A percentile compares a stretch with the other conserved stretches of the same genome.
Evolutionary conservation across 92 coral and sea anemone genomes (phyloP).

Genomic region (Palythoa grandiflora): DNA sequence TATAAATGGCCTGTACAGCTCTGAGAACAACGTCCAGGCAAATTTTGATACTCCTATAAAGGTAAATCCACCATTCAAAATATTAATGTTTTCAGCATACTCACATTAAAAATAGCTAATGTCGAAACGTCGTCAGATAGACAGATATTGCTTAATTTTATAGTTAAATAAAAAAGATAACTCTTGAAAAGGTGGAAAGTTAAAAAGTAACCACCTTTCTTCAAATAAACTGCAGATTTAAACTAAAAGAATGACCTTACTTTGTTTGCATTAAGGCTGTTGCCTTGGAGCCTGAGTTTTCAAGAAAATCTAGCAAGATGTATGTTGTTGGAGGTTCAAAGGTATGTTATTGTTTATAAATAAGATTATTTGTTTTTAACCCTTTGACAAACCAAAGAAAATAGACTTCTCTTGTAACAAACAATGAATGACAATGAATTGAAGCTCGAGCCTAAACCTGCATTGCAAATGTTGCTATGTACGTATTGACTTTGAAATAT

Average conservation of each 20-base stretch:
- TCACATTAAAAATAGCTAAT: no score
- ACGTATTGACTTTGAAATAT: no score
- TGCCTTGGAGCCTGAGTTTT: constrained; percentile 97
- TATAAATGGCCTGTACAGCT: constrained; percentile 96
- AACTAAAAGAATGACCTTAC: not conserved
- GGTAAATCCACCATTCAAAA: constrained; percentile 47
- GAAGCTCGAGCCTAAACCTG: no score
- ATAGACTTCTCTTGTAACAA: not conserved
- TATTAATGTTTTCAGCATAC: not conserved
- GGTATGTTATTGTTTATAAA: constrained; percentile 53
- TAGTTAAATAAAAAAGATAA: no score
- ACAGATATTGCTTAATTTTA: no score
- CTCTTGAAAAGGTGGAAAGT: no score
- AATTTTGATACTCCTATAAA: constrained; percentile 94
- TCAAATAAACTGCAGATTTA: not conserved
- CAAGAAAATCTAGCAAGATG: constrained; percentile 92
- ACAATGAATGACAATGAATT: no score
- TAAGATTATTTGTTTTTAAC: not conserved
- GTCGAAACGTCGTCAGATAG: no score
- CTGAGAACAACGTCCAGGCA: constrained; percentile 97
- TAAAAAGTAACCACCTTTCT: no score
- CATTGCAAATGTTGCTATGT: no score
- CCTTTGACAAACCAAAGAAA: not conserved
- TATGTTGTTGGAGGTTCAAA: constrained; percentile 97
- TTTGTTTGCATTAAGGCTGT: constrained; percentile 74